Conservation (phyloP, 2,888 invertebrate species). For the Corythucha ciliata region DNA sequence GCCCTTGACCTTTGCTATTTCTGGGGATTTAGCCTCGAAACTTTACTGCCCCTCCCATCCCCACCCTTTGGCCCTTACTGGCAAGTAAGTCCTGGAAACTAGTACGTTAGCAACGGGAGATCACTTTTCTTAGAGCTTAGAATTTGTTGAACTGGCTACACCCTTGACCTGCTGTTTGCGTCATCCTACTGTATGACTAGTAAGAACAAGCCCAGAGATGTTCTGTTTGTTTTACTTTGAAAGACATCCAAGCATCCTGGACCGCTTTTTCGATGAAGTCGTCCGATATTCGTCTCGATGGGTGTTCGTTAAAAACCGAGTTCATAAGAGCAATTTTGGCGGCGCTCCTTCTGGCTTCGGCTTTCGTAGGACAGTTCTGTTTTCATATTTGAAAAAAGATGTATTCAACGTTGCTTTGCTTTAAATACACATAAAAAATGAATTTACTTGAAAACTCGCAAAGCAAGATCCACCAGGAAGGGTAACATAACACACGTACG, state of each 20-base stretch:
- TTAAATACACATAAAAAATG: constrained; percentile 7
- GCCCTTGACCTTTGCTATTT: no score
- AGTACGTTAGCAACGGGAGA: no score
- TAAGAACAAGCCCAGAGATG: neutral
- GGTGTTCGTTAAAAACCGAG: constrained; percentile 93
- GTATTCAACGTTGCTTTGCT: neutral
- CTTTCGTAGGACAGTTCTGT: constrained; percentile 88
- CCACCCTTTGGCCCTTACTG: no score
- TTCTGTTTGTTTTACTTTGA: constrained; percentile 47
- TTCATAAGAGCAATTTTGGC: constrained; percentile 95
- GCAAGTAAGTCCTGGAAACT: no score
- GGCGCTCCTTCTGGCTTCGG: constrained; percentile 85
- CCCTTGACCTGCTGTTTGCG: no score
- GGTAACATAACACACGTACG: constrained; percentile 90
- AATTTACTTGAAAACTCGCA: constrained; percentile 81
- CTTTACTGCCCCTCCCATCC: no score
- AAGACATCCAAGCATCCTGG: constrained; percentile 79
- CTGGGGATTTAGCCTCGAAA: no score
- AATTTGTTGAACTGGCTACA: no score
- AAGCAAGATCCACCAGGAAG: constrained; percentile 92
- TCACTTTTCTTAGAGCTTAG: no score
- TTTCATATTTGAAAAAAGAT: no score
- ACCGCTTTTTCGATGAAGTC: constrained; percentile 92
- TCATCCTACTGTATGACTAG: no score
- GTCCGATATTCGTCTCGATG: constrained; percentile 81